These are phyloP conservation scores for Dendronephthya gigantea DNA, from an alignment of 64 coral and sea anemone genomes.

Conservation along the genomic window DNA sequence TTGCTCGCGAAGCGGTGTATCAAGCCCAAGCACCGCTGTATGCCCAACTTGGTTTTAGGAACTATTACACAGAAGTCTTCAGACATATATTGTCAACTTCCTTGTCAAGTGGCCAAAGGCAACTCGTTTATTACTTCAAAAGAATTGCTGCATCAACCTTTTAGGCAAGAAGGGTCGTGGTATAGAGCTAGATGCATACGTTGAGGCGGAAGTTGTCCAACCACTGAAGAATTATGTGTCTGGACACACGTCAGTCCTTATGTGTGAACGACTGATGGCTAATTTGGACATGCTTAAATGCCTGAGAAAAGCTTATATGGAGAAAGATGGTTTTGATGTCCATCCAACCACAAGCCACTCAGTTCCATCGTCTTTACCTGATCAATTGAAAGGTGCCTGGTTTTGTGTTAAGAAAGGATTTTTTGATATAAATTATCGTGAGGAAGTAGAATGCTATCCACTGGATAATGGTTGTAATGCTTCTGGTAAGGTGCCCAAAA, in stretches of 20 bases:
- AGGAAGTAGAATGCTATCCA: neutral
- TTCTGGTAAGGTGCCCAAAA: constrained; percentile 9
- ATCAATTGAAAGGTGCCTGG: neutral
- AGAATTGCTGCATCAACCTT: neutral
- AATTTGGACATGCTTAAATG: neutral
- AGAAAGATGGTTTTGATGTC: constrained; percentile 11
- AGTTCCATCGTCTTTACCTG: neutral
- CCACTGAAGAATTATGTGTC: neutral
- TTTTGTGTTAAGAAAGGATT: neutral
- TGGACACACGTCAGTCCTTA: neutral
- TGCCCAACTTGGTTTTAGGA: constrained; percentile 7
- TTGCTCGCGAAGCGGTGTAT: constrained; percentile 10
- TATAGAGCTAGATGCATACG: constrained; percentile 1
- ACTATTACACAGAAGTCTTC: neutral
- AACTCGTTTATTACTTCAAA: neutral
- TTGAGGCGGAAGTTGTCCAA: constrained; percentile 1
- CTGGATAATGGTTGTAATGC: neutral
- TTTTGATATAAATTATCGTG: neutral
- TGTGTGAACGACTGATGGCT: neutral
- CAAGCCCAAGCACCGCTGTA: neutral
- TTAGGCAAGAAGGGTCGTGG: neutral
- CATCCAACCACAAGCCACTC: neutral
- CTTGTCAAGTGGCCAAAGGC: neutral
- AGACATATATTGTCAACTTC: neutral
- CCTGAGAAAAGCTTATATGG: neutral